A percentile compares a stretch with the other conserved stretches of the same genome.
phyloP scores from a whole-genome alignment of 2,113 vertebrate species.

The Loxodonta africana region DNA sequence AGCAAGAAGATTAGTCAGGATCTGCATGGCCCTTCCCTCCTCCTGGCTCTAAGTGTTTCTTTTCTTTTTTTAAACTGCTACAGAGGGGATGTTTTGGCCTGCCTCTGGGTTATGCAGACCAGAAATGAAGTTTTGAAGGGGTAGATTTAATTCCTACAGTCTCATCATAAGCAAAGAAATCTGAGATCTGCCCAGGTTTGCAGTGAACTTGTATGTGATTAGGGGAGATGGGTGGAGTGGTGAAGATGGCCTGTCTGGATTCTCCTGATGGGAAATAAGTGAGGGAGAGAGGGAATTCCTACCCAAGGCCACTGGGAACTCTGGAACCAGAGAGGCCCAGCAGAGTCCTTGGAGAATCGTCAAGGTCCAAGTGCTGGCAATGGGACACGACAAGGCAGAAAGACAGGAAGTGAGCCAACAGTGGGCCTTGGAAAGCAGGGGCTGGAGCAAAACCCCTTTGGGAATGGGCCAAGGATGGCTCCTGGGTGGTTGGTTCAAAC shows the following conservation, averaged over 20 bases:
- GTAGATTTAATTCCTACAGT: background rate
- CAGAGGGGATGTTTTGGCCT: background rate
- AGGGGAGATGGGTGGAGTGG: background rate
- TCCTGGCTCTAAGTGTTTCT: background rate
- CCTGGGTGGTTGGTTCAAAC: background rate
- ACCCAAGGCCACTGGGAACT: background rate
- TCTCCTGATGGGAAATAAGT: background rate
- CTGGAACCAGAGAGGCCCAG: background rate
- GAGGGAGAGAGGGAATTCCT: background rate
- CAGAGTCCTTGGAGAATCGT: background rate
- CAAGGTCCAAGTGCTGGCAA: fast-evolving
- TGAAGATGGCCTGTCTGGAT: background rate
- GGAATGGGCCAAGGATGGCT: background rate
- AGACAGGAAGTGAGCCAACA: background rate
- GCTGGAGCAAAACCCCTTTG: background rate
- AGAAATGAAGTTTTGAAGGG: background rate
- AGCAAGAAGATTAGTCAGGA: background rate
- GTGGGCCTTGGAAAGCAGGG: background rate
- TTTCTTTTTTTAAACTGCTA: background rate
- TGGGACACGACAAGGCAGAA: background rate
- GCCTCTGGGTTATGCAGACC: background rate
- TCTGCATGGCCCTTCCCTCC: fast-evolving
- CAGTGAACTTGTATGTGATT: background rate
- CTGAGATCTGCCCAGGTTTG: background rate
- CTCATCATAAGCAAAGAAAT: background rate